These are phyloP conservation scores for Prionailurus bengalensis DNA, from an alignment of 2,113 vertebrate species.

Conservation along the genomic window DNA sequence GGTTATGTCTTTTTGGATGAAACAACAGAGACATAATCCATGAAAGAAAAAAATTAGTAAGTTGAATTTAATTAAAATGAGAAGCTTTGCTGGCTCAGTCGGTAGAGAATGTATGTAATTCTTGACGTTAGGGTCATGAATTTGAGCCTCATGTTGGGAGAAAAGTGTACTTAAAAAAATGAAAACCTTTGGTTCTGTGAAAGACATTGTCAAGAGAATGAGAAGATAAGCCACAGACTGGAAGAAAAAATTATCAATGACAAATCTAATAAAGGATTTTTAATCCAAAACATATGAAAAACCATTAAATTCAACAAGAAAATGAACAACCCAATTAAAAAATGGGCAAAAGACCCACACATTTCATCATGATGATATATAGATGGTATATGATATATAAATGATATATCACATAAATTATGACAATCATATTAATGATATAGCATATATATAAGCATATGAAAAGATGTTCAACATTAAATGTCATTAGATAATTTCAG, in stretches of 20 bases:
- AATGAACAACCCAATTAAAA: neutral
- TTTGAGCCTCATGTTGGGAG: neutral
- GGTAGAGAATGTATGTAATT: neutral
- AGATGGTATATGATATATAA: neutral
- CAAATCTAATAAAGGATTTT: neutral
- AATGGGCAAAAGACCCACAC: neutral
- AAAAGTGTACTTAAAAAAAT: neutral
- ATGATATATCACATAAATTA: neutral
- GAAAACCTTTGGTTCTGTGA: neutral
- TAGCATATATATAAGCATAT: neutral
- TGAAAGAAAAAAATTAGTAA: neutral
- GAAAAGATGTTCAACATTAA: neutral
- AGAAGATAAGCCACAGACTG: neutral
- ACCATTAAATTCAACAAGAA: neutral
- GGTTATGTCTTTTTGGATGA: neutral
- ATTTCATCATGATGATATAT: neutral
- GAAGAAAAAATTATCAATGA: neutral
- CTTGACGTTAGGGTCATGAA: neutral
- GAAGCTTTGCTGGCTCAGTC: neutral
- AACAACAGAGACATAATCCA: neutral
- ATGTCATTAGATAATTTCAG: neutral
- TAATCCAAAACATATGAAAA: neutral
- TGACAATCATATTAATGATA: neutral
- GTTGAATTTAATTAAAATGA: neutral
- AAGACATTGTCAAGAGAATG: neutral